Evolutionary conservation across 2,113 vertebrate genomes (phyloP), one percentile per base, ranked within the genome.

Genomic region (Poeciliopsis occidentalis): DNA sequence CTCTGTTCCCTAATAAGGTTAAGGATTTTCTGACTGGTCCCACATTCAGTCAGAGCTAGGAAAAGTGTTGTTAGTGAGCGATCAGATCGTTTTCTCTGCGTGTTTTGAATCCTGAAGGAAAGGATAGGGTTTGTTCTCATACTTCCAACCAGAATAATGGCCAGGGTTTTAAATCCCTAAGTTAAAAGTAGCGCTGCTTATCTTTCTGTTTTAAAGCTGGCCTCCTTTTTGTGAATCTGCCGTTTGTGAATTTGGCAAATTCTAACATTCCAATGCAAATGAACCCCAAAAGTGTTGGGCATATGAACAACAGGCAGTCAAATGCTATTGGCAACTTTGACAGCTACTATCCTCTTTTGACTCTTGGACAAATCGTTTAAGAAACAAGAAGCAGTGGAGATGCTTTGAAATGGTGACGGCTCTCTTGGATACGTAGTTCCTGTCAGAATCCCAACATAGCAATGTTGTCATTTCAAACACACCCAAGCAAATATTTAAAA

Each of bases 1-100:
- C 67, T 73, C 82, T 69, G 81, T 13, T 80, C 69, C 85, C 87
- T 83, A 86, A 88, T 85, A 71, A 89, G 78, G 79, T 77, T 90
- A 86, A 86, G 83, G 69, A 81, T 84, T 88, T 78, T 51, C 75
- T 66, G 71, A 73, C 77, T 77, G 80, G 60, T 57, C 63, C 65
- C 27, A 47, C 30, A 54, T 82, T 81, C 76, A 80, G 73, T 13
- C 74, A 74, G 69, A 67, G 69, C 47, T 81, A 54, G 81, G 74
- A 78, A 62, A 47, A 47, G 75, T 66, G 60, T 66, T 75, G n/a
- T 41, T 69, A 67, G 69, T 32, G 54, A 44, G 71, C 41, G 61
- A 91, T 91, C 82, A 83, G 70, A 79, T 82, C 76, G 81, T 77
- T 79, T 69, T 64, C 68, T 75, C 44, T 64, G 69, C 68, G 34